Percentiles rank a stretch among this genome's conserved stretches.
These are phyloP conservation scores for Orchestia grillus DNA, from an alignment of 1,140 invertebrate genomes.

Conservation along the genomic window DNA sequence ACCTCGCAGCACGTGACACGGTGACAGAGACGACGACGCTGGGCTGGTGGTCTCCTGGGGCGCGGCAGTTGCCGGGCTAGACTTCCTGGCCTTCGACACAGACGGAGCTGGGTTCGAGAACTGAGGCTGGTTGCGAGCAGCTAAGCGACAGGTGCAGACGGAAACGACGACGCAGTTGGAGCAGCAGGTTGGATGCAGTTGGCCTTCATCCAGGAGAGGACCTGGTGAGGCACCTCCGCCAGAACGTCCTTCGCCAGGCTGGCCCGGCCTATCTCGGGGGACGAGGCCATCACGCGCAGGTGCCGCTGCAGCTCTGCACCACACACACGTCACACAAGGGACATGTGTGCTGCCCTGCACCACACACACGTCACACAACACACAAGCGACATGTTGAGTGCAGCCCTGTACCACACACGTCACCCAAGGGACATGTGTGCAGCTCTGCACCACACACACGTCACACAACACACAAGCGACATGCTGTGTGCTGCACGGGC, in stretches of 20 bases:
- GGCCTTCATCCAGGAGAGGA: slow-evolving; percentile 69
- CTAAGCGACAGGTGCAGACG: neutral
- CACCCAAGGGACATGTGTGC: neutral
- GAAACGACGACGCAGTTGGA: neutral
- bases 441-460: neutral
- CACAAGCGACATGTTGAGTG: slow-evolving; percentile 38
- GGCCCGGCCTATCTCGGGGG: slow-evolving; percentile 67
- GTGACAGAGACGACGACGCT: neutral
- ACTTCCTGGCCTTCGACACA: too few species aligned
- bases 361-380: neutral
- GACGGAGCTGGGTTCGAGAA: too few species aligned
- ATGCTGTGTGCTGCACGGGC: neutral
- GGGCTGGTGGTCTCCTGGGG: too few species aligned
- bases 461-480: neutral
- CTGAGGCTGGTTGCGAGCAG: too few species aligned
- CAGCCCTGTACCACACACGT: slow-evolving; percentile 62
- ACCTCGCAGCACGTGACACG: neutral
- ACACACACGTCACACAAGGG: neutral
- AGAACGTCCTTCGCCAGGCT: slow-evolving; percentile 74
- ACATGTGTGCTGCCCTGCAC: neutral
- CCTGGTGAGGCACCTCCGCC: slow-evolving; percentile 74
- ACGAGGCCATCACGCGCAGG: slow-evolving; percentile 64
- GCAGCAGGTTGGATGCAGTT: slow-evolving; percentile 26
- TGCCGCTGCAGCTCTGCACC: slow-evolving; percentile 66
- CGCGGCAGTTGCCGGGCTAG: too few species aligned